Evolutionary conservation across 37 sponge, comb jelly and placozoan species (phyloP).

Genomic region (Aplysina aerophoba): DNA sequence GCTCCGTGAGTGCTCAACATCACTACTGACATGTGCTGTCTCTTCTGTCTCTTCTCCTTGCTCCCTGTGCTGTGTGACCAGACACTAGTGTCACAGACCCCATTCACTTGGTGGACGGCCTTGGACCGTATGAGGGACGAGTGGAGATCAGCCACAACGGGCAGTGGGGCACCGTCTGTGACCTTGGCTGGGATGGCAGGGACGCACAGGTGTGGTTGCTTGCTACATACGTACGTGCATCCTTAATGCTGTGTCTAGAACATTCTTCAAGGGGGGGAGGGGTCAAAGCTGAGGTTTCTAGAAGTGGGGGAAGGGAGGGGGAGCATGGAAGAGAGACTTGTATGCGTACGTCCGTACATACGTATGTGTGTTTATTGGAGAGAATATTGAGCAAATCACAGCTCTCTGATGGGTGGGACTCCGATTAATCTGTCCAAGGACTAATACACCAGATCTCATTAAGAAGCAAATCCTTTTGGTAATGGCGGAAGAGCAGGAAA

Average conservation of each 20-base stretch:
- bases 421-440: no score
- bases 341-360: no score
- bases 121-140: background rate
- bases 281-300: background rate
- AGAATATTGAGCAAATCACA: no score
- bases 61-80: background rate
- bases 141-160: slow-evolving; percentile 27
- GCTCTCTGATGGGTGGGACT: no score
- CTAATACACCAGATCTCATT: no score
- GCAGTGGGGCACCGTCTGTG: slow-evolving; percentile 26
- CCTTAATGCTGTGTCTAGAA: no score
- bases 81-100: background rate
- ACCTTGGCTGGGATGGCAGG: slow-evolving; percentile 3
- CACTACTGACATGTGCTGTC: no score
- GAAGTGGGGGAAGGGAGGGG: background rate
- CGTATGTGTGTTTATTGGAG: no score
- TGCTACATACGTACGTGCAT: slow-evolving; percentile 62
- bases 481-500: no score
- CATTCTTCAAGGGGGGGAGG: background rate
- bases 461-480: no score
- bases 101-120: background rate
- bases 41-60: no score
- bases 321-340: background rate
- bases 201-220: background rate
- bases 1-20: background rate